These are phyloP conservation scores for Poeciliopsis prolifica DNA, from an alignment of 2,113 vertebrate species.

Conservation along the genomic window DNA sequence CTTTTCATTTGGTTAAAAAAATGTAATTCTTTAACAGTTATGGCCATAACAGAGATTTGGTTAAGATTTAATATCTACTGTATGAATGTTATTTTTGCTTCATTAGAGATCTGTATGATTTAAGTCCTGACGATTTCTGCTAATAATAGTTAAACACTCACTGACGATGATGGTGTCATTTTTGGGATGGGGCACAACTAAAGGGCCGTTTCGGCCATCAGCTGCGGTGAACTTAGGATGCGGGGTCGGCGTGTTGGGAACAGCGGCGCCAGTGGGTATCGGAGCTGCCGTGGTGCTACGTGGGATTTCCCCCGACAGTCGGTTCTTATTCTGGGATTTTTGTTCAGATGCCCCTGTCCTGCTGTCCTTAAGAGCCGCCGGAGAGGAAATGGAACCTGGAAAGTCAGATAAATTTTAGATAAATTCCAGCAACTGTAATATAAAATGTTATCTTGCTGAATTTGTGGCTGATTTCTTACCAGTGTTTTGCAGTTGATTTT, in stretches of 20 bases:
- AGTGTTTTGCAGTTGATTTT: conserved; percentile 19
- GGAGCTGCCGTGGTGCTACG: conserved; percentile 16
- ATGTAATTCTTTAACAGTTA: background rate
- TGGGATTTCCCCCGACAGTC: background rate
- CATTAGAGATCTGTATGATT: background rate
- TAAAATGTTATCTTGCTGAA: background rate
- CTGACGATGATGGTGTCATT: conserved; percentile 81
- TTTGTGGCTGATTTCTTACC: conserved; percentile 62
- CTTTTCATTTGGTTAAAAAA: background rate
- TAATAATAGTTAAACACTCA: conserved; percentile 73
- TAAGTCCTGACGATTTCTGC: background rate
- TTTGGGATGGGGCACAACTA: conserved; percentile 57
- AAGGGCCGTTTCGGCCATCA: conserved; percentile 52
- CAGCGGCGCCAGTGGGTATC: background rate
- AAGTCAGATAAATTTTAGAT: background rate
- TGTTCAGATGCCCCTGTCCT: background rate
- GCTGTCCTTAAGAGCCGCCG: background rate
- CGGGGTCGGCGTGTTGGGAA: conserved; percentile 15
- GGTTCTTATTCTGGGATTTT: conserved; percentile 4
- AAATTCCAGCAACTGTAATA: too few relatives aligned
- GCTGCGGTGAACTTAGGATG: conserved; percentile 1
- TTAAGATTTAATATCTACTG: background rate
- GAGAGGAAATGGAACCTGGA: conserved; percentile 15
- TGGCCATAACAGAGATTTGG: background rate
- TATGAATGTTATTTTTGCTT: background rate